These are phyloP conservation scores for Mylabris sibirica DNA, from an alignment of 2,888 invertebrate genomes.

Conservation along the genomic window DNA sequence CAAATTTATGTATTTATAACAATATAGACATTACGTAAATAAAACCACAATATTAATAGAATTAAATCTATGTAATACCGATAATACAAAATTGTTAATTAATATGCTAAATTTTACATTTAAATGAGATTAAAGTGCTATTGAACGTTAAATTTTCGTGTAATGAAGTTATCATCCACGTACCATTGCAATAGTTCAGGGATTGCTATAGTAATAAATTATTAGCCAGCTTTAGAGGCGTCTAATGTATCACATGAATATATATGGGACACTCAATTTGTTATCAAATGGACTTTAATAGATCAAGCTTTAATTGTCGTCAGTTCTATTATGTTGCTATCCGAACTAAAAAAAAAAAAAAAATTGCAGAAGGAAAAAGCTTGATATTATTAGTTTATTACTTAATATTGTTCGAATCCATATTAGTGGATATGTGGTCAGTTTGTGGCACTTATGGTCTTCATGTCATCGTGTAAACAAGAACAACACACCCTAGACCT, in stretches of 20 bases:
- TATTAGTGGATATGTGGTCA: slow-evolving; percentile 35
- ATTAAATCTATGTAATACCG: not conserved
- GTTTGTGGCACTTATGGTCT: slow-evolving; percentile 35
- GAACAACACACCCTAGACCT: slow-evolving; percentile 41
- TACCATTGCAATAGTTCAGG: slow-evolving; percentile 41
- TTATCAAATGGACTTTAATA: slow-evolving; percentile 55
- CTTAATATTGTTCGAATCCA: slow-evolving; percentile 18
- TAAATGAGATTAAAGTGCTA: slow-evolving; percentile 41
- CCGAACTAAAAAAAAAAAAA: not conserved
- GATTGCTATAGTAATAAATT: slow-evolving; percentile 49
- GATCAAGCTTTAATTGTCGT: slow-evolving; percentile 59
- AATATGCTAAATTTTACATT: slow-evolving; percentile 25
- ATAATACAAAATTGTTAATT: slow-evolving; percentile 13
- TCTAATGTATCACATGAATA: slow-evolving; percentile 38
- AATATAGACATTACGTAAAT: not conserved
- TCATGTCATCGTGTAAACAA: slow-evolving; percentile 37
- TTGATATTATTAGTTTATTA: no score
- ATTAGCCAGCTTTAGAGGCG: slow-evolving; percentile 41
- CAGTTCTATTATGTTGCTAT: slow-evolving; percentile 52
- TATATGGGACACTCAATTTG: slow-evolving; percentile 50
- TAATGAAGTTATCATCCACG: slow-evolving; percentile 52
- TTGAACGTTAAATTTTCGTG: slow-evolving; percentile 51
- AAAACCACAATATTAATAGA: not conserved
- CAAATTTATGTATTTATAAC: not conserved
- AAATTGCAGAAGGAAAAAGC: not conserved